Evolutionary conservation across 2,888 invertebrate genomes (phyloP).

Genomic region (Spatulosminthurus flaviceps): DNA sequence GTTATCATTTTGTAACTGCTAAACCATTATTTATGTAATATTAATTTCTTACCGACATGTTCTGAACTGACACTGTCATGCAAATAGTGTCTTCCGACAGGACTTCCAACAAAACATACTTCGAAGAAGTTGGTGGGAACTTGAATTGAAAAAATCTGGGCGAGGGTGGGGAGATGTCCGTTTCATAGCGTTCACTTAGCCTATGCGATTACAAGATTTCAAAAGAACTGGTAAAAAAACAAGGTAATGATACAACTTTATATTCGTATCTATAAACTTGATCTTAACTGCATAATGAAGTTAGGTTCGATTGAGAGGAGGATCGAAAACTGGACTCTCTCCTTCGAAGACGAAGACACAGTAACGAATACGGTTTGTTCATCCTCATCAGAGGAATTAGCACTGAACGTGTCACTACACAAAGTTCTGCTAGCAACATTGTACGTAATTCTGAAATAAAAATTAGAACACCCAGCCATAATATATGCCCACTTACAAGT

Average conservation of each 20-base stretch:
- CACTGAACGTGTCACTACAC: conserved; percentile 68
- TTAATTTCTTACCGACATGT: conserved; percentile 55
- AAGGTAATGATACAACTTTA: conserved; percentile 21
- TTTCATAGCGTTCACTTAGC: conserved; percentile 61
- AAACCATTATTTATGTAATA: neutral
- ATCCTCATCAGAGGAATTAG: conserved; percentile 52
- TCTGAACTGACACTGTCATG: conserved; percentile 82
- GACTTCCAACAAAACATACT: conserved; percentile 72
- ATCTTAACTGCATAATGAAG: conserved; percentile 70
- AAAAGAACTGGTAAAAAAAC: conserved; percentile 31
- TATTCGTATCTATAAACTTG: conserved; percentile 10
- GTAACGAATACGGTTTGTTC: conserved; percentile 72
- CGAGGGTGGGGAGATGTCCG: conserved; percentile 70
- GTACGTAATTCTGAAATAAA: conserved; percentile 52
- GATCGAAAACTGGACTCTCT: conserved; percentile 72
- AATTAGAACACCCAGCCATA: neutral
- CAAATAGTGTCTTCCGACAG: conserved; percentile 74
- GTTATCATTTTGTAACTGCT: too few relatives aligned
- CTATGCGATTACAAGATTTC: conserved; percentile 62
- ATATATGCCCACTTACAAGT: too few relatives aligned
- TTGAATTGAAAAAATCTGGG: conserved; percentile 73
- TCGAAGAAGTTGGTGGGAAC: conserved; percentile 69
- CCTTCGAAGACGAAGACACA: conserved; percentile 74
- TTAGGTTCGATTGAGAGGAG: conserved; percentile 71
- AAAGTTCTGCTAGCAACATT: conserved; percentile 70